Base-by-base conservation (phyloP, 2,888 invertebrate genomes). In the Eupithecia subumbrata region DNA sequence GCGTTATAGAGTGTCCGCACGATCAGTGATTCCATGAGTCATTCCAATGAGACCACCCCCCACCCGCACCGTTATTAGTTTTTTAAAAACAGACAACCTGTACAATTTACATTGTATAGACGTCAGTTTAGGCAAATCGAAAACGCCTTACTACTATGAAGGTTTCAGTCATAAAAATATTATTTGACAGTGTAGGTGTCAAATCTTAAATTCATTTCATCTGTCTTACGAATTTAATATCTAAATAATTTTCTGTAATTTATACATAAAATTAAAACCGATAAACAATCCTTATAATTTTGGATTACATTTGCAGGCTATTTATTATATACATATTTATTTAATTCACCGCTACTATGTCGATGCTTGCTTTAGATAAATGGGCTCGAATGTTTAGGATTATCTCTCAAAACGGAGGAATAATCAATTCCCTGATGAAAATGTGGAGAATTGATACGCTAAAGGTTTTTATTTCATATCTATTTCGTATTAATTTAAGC, bases 321-420 rank as follows among this genome's bases (percentile, higher is more conserved):
- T 60, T 1, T 34, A 22, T 5, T 5, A n/a, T 67, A n/a, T n/a
- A 60, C 60, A 25, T 63, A 30, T 14, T 64, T 34, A 34, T 34
- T 12, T 18, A 64, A 16, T 25, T 64, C 64, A 30, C 5, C 40
- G 56, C 34, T 14, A 56, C 25, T 52, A 88, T 88, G 89, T 84
- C 86, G 45, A 25, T 94, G 83, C 84, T 97, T 73, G 97, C 96
- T 12, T 81, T 97, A 2, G 96, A 97, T 83, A 97, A 97, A 89
- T 78, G 96, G 78, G 85, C 85, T 0, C 95, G 95, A 71, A 82
- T 97, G 0, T 89, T 96, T 7, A 94, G 92, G 82, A 96, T 97
- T 34, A 92, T 98, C 69, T 92, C 93, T 66, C 95, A 96, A 70
- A 96, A 96, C 86, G 98, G 98, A 9, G 98, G 98, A 0, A n/a